Conservation (phyloP, 2,888 invertebrate genomes). For the Tenthredo livida region DNA sequence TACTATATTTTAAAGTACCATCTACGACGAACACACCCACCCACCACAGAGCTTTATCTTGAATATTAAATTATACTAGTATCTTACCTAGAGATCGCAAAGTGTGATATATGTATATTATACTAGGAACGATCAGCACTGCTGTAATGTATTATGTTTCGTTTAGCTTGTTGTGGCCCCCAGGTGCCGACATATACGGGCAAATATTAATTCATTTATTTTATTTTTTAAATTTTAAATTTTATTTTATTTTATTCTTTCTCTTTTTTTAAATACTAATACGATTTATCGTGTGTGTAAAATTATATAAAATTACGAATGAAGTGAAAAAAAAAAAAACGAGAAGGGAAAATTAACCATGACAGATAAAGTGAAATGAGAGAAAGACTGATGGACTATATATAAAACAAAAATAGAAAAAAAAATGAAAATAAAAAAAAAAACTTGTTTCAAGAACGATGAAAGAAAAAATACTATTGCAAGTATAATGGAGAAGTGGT, state of each 20-base stretch:
- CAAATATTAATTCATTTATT: not conserved
- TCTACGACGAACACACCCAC: not conserved
- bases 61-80: not conserved
- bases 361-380: slow-evolving; percentile 73
- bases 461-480: not conserved
- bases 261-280: not conserved
- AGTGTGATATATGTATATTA: not conserved
- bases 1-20: not conserved
- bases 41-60: not conserved
- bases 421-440: not conserved
- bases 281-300: not conserved
- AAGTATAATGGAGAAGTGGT: not conserved
- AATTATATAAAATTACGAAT: not conserved
- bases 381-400: slow-evolving; percentile 74
- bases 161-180: not conserved
- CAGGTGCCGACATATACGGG: not conserved
- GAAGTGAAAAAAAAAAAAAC: not conserved
- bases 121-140: not conserved
- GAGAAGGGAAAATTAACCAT: slow-evolving; percentile 68
- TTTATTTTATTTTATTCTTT: not conserved
- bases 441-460: slow-evolving; percentile 52
- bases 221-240: not conserved
- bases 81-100: not conserved
- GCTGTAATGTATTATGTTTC: not conserved
- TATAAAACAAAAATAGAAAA: no score